Base-by-base conservation (phyloP, 2,888 invertebrate species). In the Thumatha senex region DNA sequence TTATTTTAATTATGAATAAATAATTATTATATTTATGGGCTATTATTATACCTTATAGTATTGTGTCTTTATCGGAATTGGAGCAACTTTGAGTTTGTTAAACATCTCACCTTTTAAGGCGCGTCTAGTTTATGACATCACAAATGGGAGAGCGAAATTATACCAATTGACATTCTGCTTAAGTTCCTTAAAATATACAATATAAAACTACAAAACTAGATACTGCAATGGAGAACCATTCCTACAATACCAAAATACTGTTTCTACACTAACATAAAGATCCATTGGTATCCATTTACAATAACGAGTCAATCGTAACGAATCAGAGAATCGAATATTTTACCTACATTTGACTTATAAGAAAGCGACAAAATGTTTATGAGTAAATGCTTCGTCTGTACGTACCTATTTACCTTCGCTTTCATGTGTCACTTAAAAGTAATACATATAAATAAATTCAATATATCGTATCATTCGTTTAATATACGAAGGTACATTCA, bases 181-280 rank as follows among this genome's bases (percentile, higher is more conserved):
- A 67, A 67, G 65, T 73, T 70, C 68, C 80, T 80, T 84, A 83
- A 67, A 76, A 76, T 82, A 84, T 79, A 78, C 72, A 76, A 79
- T 84, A 82, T 75, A 84, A 85, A 83, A 82, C 83, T 86, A 86
- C 77, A 77, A 83, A 84, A 81, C 82, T 84, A 84, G 80, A 82
- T 84, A 86, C 82, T 86, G 82, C 71, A 80, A 80, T 72, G 78
- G 77, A 82, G 79, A 79, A 79, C 68, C 66, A 72, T 74, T 78
- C 78, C 77, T 77, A 86, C 81, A 81, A 82, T 84, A 81, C 75
- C 80, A 72, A 84, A 88, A 88, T 89, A 89, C 87, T 89, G 89
- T 68, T 84, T 80, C 83, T 86, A 87, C 69, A 73, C 82, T 81
- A 83, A 80, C 70, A 69, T 80, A 76, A 80, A 76, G 72, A 81